These are phyloP conservation scores for Menidia beryllina DNA, from an alignment of 2,113 vertebrate species.

Conservation along the genomic window DNA sequence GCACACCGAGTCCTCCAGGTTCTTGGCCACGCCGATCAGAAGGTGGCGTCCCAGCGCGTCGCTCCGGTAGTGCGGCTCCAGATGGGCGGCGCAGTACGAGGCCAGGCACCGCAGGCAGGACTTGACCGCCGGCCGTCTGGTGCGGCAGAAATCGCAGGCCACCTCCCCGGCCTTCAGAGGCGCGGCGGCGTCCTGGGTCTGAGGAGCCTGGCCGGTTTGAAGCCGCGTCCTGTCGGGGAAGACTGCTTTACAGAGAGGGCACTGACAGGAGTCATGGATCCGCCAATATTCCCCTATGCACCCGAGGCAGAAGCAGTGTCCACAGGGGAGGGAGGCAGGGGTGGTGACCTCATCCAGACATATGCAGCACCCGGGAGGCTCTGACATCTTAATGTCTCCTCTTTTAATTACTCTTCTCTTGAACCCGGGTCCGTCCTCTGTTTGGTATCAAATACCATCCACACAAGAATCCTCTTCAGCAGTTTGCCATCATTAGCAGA, in stretches of 20 bases:
- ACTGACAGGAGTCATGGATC: slow-evolving; percentile 60
- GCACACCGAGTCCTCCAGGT: slow-evolving; percentile 65
- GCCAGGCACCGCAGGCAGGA: slow-evolving; percentile 80
- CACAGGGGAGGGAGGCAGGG: slow-evolving; percentile 72
- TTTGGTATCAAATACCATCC: not conserved
- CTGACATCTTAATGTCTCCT: slow-evolving; percentile 25
- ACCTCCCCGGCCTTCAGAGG: slow-evolving; percentile 68
- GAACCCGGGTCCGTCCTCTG: too few species aligned
- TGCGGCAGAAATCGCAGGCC: slow-evolving; percentile 79
- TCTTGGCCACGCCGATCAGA: slow-evolving; percentile 86
- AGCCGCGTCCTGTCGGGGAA: slow-evolving; percentile 53
- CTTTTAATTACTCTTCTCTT: too few species aligned
- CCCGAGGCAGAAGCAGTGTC: slow-evolving; percentile 79
- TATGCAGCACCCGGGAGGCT: slow-evolving; percentile 71
- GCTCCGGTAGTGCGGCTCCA: slow-evolving; percentile 67
- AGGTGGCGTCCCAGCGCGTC: slow-evolving; percentile 85
- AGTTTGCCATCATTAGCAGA: not conserved
- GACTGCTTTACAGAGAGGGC: slow-evolving; percentile 75
- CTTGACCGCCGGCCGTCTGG: slow-evolving; percentile 62
- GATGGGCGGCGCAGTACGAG: slow-evolving; percentile 80
- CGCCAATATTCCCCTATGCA: slow-evolving; percentile 80
- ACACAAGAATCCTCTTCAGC: not conserved
- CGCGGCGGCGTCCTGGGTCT: not conserved
- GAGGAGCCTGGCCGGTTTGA: not conserved
- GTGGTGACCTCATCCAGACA: slow-evolving; percentile 73